Conservation (phyloP, 2,888 invertebrate genomes). For the Xylocampa areola region DNA sequence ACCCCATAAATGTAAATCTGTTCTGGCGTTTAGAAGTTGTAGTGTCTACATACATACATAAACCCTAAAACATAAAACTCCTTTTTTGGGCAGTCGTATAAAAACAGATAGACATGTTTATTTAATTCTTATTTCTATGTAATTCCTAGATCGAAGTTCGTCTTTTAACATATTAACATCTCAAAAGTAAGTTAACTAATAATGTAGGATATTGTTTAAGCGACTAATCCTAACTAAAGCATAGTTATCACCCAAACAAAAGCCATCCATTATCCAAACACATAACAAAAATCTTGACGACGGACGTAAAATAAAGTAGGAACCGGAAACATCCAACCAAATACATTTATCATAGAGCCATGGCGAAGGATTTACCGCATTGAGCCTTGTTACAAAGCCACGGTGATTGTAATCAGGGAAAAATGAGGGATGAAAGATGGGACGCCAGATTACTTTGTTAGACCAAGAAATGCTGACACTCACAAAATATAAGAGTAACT, state of each 20-base stretch:
- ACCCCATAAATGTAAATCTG: too few relatives aligned
- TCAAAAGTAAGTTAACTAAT: too few relatives aligned
- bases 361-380: conserved; percentile 40
- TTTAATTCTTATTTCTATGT: too few relatives aligned
- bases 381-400: conserved; percentile 43
- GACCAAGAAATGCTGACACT: conserved; percentile 32
- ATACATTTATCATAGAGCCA: conserved; percentile 49
- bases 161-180: too few relatives aligned
- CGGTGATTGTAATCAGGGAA: conserved; percentile 50
- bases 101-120: too few relatives aligned
- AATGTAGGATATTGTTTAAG: background rate
- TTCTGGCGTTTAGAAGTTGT: too few relatives aligned
- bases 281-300: conserved; percentile 11
- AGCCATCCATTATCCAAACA: conserved; percentile 8
- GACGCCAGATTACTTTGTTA: conserved; percentile 35
- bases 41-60: too few relatives aligned
- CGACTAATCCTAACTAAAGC: background rate
- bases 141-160: too few relatives aligned
- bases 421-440: conserved; percentile 54
- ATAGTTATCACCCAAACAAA: conserved; percentile 13
- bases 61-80: too few relatives aligned
- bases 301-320: conserved; percentile 31
- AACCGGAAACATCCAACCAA: conserved; percentile 22
- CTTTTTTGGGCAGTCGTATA: too few relatives aligned
- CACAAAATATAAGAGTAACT: conserved; percentile 12